Evolutionary conservation across 30 jellyfish, hydroid and myxozoan genomes (phyloP), one percentile per base, ranked within the genome.

Genomic region (Aurelia coerulea): DNA sequence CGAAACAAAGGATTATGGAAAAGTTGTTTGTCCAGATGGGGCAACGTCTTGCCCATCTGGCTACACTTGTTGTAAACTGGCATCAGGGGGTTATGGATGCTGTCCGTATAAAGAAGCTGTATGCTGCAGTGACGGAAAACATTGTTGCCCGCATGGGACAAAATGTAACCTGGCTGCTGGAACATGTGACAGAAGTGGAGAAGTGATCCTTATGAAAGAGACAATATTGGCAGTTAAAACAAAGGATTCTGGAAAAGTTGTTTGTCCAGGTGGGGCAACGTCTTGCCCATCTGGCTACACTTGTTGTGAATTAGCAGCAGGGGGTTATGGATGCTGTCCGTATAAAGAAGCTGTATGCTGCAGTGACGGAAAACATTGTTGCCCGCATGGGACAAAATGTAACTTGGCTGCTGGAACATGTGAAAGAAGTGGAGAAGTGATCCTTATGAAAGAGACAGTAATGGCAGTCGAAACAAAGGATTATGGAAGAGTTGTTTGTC

Each of bases 61-160:
- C 0, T n/a, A 65, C 64, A 89, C 97, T 0, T 88, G 96, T 62
- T 88, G 96, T 74, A 71, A 71, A 80, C 62, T 79, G 33, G 74
- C 77, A 6, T 0, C 49, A 49, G 96, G 92, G 16, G 66, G 66
- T 1, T 88, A 68, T 78, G 96, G 96, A 1, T 88, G 96, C 60
- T 88, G 96, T 79, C 92, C 96, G 41, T 58, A 41, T 23, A 63
- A 74, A 32, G 73, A 88, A 15, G 96, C 96, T 71, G 92, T 80
- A 11, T 88, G 96, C 33, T 88, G 96, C 67, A 29, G 73, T 49
- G 96, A 88, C 68, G 71, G 66, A 13, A 79, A 37, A 17, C 96
- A 88, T 73, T 88, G 96, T 69, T 88, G 96, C 64, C 96, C 96
- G 2, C 50, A 71, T 39, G 96, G 88, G 5, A 53, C 39, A 15